phyloP scores from a whole-genome alignment of 2,888 invertebrate species.

The Lymantria dispar region DNA sequence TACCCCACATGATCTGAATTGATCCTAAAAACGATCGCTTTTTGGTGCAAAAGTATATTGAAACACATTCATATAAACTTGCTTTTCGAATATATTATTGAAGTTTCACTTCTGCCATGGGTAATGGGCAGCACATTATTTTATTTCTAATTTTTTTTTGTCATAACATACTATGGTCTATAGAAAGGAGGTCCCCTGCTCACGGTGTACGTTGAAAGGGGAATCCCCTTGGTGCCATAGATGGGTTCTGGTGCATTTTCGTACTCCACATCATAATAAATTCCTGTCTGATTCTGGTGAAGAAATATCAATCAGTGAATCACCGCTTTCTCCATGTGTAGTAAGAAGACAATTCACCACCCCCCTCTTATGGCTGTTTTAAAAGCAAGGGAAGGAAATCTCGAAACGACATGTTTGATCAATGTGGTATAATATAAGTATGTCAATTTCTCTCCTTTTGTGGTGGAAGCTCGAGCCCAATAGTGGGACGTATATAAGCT shows the following conservation, averaged over 20 bases:
- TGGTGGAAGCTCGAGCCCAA: no score
- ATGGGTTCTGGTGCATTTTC: constrained; percentile 85
- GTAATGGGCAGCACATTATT: neutral
- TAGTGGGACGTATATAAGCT: no score
- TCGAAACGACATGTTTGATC: no score
- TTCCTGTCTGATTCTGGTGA: constrained; percentile 92
- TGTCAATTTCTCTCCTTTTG: no score
- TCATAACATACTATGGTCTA: constrained; percentile 25
- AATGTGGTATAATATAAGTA: no score
- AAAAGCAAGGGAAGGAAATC: no score
- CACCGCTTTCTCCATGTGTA: no score
- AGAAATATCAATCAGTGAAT: no score
- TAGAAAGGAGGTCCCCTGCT: constrained; percentile 85
- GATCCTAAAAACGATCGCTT: neutral
- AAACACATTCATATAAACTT: no score
- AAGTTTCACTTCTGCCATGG: neutral
- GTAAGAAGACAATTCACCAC: no score
- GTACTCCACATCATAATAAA: constrained; percentile 95
- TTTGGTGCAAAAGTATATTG: neutral
- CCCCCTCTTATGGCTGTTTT: no score
- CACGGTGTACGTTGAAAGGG: constrained; percentile 92
- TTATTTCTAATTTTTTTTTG: neutral
- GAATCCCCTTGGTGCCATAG: constrained; percentile 86
- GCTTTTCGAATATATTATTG: no score
- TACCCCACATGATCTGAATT: neutral